These are phyloP conservation scores for Tetraodon nigroviridis DNA, from an alignment of 2,113 vertebrate species.

Conservation along the genomic window DNA sequence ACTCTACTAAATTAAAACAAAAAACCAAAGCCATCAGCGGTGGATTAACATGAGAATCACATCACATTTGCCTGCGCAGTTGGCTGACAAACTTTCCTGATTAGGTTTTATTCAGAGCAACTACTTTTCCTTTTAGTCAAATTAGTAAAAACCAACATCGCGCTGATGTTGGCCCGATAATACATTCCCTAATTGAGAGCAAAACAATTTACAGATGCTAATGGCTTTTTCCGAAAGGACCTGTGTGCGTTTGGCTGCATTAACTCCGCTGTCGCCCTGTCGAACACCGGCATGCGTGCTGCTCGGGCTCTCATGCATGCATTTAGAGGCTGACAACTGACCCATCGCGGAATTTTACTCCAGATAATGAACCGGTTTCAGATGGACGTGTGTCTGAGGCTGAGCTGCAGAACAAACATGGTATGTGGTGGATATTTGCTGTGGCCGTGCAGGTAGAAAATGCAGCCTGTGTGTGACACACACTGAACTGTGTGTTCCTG, in stretches of 20 bases:
- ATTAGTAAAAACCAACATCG: constrained; percentile 63
- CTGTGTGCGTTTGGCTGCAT: constrained; percentile 27
- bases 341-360: constrained; percentile 44
- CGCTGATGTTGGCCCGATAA: constrained; percentile 57
- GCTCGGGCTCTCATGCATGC: constrained; percentile 7
- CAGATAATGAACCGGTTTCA: constrained; percentile 55
- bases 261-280: constrained; percentile 10
- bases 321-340: constrained; percentile 47
- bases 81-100: constrained; percentile 62
- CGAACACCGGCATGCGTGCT: constrained; percentile 12
- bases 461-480: background rate
- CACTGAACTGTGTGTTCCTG: background rate
- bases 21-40: constrained; percentile 19
- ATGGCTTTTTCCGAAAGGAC: constrained; percentile 60
- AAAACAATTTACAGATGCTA: constrained; percentile 68
- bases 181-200: constrained; percentile 67
- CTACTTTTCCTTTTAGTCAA: constrained; percentile 67
- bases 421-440: too few relatives aligned
- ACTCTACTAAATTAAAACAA: background rate
- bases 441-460: background rate
- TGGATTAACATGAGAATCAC: constrained; percentile 32
- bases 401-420: too few relatives aligned
- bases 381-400: too few relatives aligned
- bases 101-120: constrained; percentile 57
- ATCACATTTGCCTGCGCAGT: constrained; percentile 47